Conservation (phyloP, 2,888 invertebrate genomes). For the Pterostichus niger region DNA sequence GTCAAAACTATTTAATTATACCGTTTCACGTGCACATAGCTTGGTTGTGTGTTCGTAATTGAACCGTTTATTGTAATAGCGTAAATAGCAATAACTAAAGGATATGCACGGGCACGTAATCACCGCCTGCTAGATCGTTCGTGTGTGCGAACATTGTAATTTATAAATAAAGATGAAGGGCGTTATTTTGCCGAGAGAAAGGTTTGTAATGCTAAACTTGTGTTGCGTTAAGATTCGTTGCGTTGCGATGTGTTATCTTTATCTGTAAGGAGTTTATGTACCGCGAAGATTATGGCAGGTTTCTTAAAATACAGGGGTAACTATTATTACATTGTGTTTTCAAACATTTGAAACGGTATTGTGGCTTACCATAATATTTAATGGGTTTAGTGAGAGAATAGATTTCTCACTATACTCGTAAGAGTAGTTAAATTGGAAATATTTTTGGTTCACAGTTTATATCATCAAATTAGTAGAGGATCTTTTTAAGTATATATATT, state of each 20-base stretch:
- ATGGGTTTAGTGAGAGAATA: too few relatives aligned
- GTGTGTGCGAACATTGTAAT: constrained; percentile 61
- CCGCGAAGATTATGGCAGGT: background rate
- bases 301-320: background rate
- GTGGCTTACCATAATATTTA: too few relatives aligned
- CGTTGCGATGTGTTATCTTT: constrained; percentile 25
- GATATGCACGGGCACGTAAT: constrained; percentile 56
- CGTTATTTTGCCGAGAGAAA: constrained; percentile 61
- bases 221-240: constrained; percentile 10
- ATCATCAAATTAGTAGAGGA: too few relatives aligned
- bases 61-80: constrained; percentile 63
- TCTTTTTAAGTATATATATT: too few relatives aligned
- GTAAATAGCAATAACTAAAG: constrained; percentile 62
- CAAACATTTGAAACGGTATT: too few relatives aligned
- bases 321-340: background rate
- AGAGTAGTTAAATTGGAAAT: too few relatives aligned
- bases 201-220: constrained; percentile 45
- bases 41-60: constrained; percentile 54
- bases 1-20: constrained; percentile 53
- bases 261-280: background rate
- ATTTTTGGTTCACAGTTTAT: too few relatives aligned
- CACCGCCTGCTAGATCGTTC: constrained; percentile 53
- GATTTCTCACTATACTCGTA: too few relatives aligned
- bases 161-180: constrained; percentile 63
- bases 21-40: constrained; percentile 8